Percentiles rank a stretch among this genome's conserved stretches.
These are phyloP conservation scores for Syngnathoides biaculeatus DNA, from an alignment of 2,113 vertebrate genomes.

Conservation along the genomic window DNA sequence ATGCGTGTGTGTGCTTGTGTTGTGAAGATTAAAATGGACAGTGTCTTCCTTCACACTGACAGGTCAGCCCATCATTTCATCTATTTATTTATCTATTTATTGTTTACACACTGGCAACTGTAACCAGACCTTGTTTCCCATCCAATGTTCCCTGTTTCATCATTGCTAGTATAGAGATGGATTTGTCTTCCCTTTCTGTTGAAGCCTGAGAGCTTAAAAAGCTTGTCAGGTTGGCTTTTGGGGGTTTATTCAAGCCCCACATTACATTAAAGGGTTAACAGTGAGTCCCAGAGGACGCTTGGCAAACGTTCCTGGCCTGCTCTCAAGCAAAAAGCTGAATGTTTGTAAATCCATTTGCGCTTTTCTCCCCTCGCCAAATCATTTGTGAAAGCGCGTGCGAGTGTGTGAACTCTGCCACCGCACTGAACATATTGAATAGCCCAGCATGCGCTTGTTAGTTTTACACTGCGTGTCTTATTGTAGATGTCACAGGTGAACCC, in stretches of 20 bases:
- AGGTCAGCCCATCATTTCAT: constrained; percentile 39
- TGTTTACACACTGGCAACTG: constrained; percentile 21
- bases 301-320: constrained; percentile 56
- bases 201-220: constrained; percentile 23
- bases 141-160: not conserved
- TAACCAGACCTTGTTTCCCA: constrained; percentile 14
- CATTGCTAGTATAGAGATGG: constrained; percentile 15
- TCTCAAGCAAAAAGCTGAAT: constrained; percentile 57
- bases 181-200: constrained; percentile 25
- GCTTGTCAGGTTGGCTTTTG: constrained; percentile 43
- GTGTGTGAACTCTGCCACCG: constrained; percentile 17
- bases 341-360: constrained; percentile 53
- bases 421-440: constrained; percentile 15
- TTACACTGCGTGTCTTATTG: constrained; percentile 40
- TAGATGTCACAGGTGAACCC: constrained; percentile 86
- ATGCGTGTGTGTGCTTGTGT: constrained; percentile 38
- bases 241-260: constrained; percentile 37
- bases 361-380: constrained; percentile 49
- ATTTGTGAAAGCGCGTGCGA: constrained; percentile 4
- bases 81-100: no score
- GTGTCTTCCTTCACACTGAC: constrained; percentile 68
- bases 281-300: constrained; percentile 45
- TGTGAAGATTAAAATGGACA: constrained; percentile 73
- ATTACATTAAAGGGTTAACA: constrained; percentile 52
- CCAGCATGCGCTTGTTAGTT: constrained; percentile 18